Evolutionary conservation across 2,113 vertebrate species (phyloP), one percentile per base, ranked within the genome.

Genomic region (Pygoscelis adeliae): DNA sequence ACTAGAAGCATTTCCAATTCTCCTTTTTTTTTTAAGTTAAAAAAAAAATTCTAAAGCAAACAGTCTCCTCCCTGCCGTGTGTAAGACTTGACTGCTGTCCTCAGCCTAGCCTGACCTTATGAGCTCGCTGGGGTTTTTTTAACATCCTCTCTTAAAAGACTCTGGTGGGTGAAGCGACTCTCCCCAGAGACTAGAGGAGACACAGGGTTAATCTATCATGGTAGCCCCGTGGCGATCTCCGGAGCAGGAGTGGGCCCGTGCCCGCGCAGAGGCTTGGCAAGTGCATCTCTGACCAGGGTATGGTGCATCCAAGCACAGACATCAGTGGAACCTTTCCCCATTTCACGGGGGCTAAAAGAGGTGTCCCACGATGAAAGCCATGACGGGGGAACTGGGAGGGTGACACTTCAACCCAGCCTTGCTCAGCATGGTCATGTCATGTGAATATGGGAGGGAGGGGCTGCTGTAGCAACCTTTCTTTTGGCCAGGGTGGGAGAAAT

Each of bases 21-120:
- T 88, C 59, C 78, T 76, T 91, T 83, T 63, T 63, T 78, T 87
- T 90, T 89, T 26, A 80, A 90, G 59, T 61, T 42, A 1, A 46
- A 84, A 89, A 47, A 91, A 34, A 65, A 50, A 73, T 42, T 90
- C 40, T 86, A 96, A 95, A 94, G 55, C 36, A 93, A 94, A 92
- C 59, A 91, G 69, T 93, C 80, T 95, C 69, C 78, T 94, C 91
- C 82, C 73, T 90, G 66, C 61, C 20, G 27, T 81, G 46, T 72
- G n/a, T 87, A 73, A 89, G 58, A 38, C 77, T 53, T 91, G 66
- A 93, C 53, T 90, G 62, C 66, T 69, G 30, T 72, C 58, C 10
- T 87, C 7, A 6, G 73, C 61, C 9, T 9, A 82, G 73, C 14
- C 70, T 72, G 61, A 93, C n/a, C 80, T 82, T 61, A 53, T 5